Conservation (phyloP, 2,888 invertebrate species). For the Leptopilina drosophilae region DNA sequence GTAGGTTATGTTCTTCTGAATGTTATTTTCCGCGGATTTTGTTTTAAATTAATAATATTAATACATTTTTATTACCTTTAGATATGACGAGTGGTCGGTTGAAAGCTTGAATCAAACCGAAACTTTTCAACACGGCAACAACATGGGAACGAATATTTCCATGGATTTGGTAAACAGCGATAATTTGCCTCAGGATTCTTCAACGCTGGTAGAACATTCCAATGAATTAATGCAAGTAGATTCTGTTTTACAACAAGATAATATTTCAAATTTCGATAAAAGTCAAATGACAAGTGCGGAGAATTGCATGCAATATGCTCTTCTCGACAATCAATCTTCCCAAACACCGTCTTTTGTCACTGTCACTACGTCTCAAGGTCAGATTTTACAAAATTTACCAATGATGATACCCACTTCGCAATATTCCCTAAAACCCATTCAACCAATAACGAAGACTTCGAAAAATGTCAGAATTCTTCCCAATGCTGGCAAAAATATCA, state of each 20-base stretch:
- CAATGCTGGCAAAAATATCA: conserved; percentile 59
- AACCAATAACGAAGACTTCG: conserved; percentile 37
- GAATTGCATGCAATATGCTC: neutral
- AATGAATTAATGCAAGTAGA: conserved; percentile 2
- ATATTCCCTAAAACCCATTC: neutral
- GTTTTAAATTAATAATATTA: no score
- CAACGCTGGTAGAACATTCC: conserved; percentile 1
- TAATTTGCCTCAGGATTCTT: neutral
- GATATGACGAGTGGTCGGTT: neutral
- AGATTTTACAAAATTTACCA: conserved; percentile 8
- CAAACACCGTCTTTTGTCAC: neutral
- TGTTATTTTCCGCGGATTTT: no score
- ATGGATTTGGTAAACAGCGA: conserved; percentile 4
- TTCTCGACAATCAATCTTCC: neutral
- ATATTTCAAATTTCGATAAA: neutral
- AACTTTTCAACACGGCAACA: neutral
- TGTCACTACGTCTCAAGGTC: neutral
- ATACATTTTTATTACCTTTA: neutral
- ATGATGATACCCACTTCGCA: neutral
- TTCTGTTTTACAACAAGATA: neutral
- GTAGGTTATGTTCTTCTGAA: neutral
- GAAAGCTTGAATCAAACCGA: neutral
- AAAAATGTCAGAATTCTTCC: conserved; percentile 68
- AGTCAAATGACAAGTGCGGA: neutral
- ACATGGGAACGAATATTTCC: neutral